Conservation (phyloP, 92 coral and sea anemone genomes). For the Paragorgia papillata region DNA sequence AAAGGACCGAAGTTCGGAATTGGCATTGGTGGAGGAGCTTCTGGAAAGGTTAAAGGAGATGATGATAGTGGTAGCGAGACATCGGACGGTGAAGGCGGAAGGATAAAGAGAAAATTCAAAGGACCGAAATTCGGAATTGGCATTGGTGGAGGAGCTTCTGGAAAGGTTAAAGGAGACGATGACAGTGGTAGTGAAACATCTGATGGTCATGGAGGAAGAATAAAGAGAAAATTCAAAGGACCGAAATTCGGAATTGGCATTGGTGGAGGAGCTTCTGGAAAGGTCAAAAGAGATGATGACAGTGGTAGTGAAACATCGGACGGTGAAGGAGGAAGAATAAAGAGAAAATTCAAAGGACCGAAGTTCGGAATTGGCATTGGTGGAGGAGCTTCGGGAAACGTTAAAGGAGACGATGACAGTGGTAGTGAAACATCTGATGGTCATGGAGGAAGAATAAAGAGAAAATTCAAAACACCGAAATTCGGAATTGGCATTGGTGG, state of each 20-base stretch:
- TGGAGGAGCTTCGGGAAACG: neutral
- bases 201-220: neutral
- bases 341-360: slow-evolving; percentile 3
- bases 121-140: neutral
- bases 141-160: neutral
- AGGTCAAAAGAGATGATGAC: neutral
- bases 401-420: neutral
- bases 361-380: neutral
- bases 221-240: neutral
- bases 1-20: too few relatives aligned
- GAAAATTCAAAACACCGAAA: neutral
- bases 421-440: slow-evolving; percentile 20
- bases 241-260: neutral
- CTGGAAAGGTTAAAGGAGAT: too few relatives aligned
- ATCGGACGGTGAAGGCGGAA: neutral
- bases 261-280: neutral
- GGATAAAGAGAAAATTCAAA: neutral
- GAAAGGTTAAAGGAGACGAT: neutral
- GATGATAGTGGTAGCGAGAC: slow-evolving; percentile 9
- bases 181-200: slow-evolving; percentile 10
- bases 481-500: neutral
- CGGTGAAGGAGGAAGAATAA: slow-evolving; percentile 29
- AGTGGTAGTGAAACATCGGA: slow-evolving; percentile 18
- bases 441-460: slow-evolving; percentile 23
- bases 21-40: too few relatives aligned